Evolutionary conservation across 2,888 invertebrate genomes (phyloP), one percentile per base, ranked within the genome.

Genomic region (Ectobius pallidus): DNA sequence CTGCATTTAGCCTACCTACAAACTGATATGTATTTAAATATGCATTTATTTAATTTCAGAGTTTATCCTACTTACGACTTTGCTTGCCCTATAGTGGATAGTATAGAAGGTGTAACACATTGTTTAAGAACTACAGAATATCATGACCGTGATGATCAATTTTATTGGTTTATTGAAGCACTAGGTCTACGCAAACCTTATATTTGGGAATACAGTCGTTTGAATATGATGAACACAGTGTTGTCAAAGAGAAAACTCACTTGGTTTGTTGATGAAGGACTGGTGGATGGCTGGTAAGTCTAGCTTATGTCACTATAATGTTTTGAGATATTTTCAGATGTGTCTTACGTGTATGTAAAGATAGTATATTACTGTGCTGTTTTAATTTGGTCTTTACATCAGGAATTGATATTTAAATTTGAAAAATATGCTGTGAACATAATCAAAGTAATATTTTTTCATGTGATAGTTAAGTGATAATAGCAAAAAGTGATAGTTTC

Each of bases 61-160:
- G 98, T 97, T 0, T 99, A 99, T 83, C 99, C 99, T 25, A 99
- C 99, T 0, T 99, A 99, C 81, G 99, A 99, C 85, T 99, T 99
- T 86, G 98, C 99, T 0, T 99, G 99, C 81, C 99, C 99, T 0
- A 97, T 99, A 80, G 99, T 99, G 67, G 99, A 99, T 84, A 92
- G 97, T 18, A 88, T 98, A 67, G 99, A 99, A 85, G 93, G 94
- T 70, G 97, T 99, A 20, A 99, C 99, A 0, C 99, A 99, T 81
- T 96, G 97, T 0, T 85, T 99, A 69, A 88, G 99, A 65, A 99
- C 99, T 0, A 99, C 97, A 85, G 99, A 99, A 84, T 99, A 99
- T 83, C 96, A 96, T 81, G 99, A 99, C 83, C 87, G 97, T 30
- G 99, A 99, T 83, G 94, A 94, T 42, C 99, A 99, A 84, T 99